Base-by-base conservation (phyloP, 2,797 vertebrate genomes). In the Ptychobarbus kaznakovi region DNA sequence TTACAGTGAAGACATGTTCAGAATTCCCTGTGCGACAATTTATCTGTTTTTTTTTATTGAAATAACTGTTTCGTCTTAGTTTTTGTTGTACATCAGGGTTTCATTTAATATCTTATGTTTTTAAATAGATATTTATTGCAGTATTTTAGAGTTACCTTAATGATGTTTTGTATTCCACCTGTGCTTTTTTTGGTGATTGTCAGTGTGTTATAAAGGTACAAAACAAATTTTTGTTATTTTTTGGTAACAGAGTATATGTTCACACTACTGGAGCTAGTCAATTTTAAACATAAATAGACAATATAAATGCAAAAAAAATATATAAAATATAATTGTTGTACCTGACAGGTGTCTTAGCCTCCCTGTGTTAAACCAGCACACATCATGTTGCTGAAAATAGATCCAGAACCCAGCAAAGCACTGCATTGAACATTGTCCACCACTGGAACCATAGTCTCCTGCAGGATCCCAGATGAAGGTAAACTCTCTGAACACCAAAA, bases 321-420 rank as follows among this genome's bases (percentile, higher is more conserved):
- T 13, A 13, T 46, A 16, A 76, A 35, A 16, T 8, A 38, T 6
- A 13, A 3, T 58, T 76, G 9, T 53, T 58, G 10, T 84, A 91
- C 90, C 87, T 89, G 89, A 68, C 91, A 93, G 68, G 90, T 76
- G n/a, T 92, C 92, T 15, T 82, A 89, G 0, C 89, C 91, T 4
- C 90, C 88, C 40, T 80, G 20, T 6, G 42, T 1, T 4, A 90
- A 86, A 11, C 69, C 89, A 8, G 90, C 91, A 75, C 89, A 92
- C 1, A 94, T 86, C 92, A 92, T 91, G 42, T 92, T 92, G 0
- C 3, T 10, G 16, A 58, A 82, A 12, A 35, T 10, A 0, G 0
- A 0, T 22, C 56, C 73, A 11, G 75, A 3, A 49, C 72, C 58
- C 12, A 87, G 69, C 1, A 88, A 49, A 0, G 0, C 4, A 32